Evolutionary conservation across 2,797 vertebrate genomes (phyloP).

Genomic region (Synanceia verrucosa): DNA sequence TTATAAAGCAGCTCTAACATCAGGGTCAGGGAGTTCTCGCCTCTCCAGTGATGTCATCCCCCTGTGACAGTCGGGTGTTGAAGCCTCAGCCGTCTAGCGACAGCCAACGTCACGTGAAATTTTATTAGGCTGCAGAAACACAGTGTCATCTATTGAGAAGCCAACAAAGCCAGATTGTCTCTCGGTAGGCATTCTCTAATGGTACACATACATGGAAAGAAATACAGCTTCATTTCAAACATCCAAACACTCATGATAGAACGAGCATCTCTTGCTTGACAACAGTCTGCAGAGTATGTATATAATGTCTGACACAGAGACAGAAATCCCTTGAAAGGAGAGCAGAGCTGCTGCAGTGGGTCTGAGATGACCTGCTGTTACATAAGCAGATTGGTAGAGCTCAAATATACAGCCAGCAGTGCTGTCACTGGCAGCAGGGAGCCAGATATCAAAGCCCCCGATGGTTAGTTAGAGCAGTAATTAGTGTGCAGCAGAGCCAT

Average conservation of each 20-base stretch:
- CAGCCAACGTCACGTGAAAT: conserved; percentile 71
- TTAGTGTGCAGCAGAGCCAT: conserved; percentile 27
- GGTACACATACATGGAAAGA: conserved; percentile 34
- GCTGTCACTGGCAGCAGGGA: conserved; percentile 46
- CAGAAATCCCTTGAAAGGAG: conserved; percentile 54
- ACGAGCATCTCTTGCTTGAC: background rate
- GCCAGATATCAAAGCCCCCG: conserved; percentile 27
- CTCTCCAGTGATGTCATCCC: conserved; percentile 60
- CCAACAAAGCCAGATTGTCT: conserved; percentile 77
- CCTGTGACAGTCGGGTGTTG: conserved; percentile 45
- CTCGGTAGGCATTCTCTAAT: conserved; percentile 54
- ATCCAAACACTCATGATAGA: background rate
- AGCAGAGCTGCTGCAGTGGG: conserved; percentile 58
- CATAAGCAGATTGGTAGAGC: conserved; percentile 71
- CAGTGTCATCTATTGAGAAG: conserved; percentile 74
- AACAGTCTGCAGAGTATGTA: conserved; percentile 2
- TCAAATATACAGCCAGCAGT: conserved; percentile 41
- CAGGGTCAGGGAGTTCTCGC: conserved; percentile 32
- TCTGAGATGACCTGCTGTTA: conserved; percentile 67
- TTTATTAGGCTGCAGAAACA: conserved; percentile 77
- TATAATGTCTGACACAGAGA: conserved; percentile 10
- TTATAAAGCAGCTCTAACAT: conserved; percentile 13
- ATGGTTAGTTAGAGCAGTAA: conserved; percentile 34
- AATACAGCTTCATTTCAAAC: conserved; percentile 29
- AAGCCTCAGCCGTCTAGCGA: conserved; percentile 42